Evolutionary conservation across 2,797 vertebrate genomes (phyloP).

Genomic region (Cygnus olor): DNA sequence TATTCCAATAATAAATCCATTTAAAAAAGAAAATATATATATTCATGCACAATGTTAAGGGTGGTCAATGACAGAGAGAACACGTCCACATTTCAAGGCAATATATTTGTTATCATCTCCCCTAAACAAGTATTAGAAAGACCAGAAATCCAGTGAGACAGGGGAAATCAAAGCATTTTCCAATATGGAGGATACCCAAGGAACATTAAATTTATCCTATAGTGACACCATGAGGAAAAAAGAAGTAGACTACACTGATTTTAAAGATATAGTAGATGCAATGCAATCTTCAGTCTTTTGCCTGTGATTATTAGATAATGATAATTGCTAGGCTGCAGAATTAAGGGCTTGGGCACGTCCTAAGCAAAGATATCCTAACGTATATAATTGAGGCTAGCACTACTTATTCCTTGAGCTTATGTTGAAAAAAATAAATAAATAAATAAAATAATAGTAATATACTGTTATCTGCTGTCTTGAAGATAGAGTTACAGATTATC

Average conservation of each 20-base stretch:
- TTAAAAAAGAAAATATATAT: neutral
- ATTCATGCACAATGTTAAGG: neutral
- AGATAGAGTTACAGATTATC: neutral
- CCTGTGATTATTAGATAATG: neutral
- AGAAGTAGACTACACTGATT: neutral
- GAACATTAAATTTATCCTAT: constrained; percentile 48
- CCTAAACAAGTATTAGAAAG: neutral
- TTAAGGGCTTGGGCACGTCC: neutral
- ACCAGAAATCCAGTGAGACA: neutral
- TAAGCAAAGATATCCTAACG: neutral
- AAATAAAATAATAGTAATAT: neutral
- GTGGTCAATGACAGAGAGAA: neutral
- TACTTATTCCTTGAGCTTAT: neutral
- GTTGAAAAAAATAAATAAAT: neutral
- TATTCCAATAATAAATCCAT: neutral
- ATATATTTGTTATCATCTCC: neutral
- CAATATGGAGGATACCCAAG: neutral
- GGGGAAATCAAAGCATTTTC: neutral
- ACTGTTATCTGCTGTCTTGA: neutral
- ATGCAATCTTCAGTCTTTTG: neutral
- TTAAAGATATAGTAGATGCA: neutral
- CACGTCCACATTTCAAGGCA: neutral
- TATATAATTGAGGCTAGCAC: neutral
- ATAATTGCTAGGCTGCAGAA: neutral
- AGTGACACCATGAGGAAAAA: constrained; percentile 70